phyloP scores from a whole-genome alignment of 1,140 invertebrate species.

The Eurosta solidaginis region DNA sequence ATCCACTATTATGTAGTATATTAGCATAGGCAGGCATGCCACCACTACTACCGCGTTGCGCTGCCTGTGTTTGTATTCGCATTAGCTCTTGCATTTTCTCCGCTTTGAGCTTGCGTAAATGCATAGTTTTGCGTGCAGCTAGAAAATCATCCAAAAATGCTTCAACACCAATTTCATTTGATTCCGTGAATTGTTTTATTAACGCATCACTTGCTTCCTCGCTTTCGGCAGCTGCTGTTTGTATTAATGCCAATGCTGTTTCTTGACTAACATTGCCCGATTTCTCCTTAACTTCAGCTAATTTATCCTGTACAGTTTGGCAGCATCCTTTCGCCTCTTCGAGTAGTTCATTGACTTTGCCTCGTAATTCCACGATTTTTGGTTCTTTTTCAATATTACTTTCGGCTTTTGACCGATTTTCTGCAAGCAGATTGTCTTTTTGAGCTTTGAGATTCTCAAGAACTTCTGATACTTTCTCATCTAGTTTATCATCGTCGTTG shows the following conservation, averaged over 20 bases:
- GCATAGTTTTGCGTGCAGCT: conserved; percentile 74
- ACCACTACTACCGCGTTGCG: neutral
- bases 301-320: conserved; percentile 70
- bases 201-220: conserved; percentile 86
- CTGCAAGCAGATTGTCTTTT: conserved; percentile 82
- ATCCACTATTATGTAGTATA: conserved; percentile 38
- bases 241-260: conserved; percentile 79
- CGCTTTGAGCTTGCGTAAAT: conserved; percentile 79
- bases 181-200: conserved; percentile 76
- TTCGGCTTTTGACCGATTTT: conserved; percentile 85
- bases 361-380: conserved; percentile 73
- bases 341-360: conserved; percentile 70
- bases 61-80: conserved; percentile 58
- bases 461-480: conserved; percentile 72
- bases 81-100: conserved; percentile 85
- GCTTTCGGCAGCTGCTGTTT: conserved; percentile 82
- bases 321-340: conserved; percentile 72
- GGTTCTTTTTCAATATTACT: conserved; percentile 84
- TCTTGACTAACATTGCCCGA: conserved; percentile 75
- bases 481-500: conserved; percentile 82
- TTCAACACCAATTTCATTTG: conserved; percentile 75
- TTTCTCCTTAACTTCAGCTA: conserved; percentile 70
- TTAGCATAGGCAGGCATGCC: conserved; percentile 43
- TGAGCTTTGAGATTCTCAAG: conserved; percentile 79
- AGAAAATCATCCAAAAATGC: conserved; percentile 80